Percentiles rank a stretch among this genome's conserved stretches.
These are phyloP conservation scores for Andricus grossulariae DNA, from an alignment of 1,140 invertebrate species.

Conservation along the genomic window DNA sequence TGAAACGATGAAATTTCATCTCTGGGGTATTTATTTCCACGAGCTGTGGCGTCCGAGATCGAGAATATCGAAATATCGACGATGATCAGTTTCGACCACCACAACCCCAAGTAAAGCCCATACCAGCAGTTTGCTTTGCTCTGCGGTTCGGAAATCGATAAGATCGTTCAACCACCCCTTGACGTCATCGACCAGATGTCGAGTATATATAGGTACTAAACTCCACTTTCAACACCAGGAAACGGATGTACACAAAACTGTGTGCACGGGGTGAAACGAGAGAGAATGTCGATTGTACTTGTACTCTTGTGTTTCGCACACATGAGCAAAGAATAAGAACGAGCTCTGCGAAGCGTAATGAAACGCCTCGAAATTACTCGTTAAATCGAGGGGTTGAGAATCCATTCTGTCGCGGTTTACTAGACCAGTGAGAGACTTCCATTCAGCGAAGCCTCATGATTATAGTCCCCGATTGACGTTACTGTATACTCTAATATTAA, in stretches of 20 bases:
- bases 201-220: no score
- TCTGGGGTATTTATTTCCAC: neutral
- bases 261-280: neutral
- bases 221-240: neutral
- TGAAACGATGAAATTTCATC: conserved; percentile 27
- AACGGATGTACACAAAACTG: neutral
- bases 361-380: conserved; percentile 40
- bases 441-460: conserved; percentile 18
- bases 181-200: neutral
- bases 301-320: conserved; percentile 16
- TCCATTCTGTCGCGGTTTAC: conserved; percentile 23
- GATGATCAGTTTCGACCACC: neutral
- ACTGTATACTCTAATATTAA: conserved; percentile 28
- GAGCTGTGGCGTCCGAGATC: neutral
- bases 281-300: neutral
- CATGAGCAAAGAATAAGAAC: conserved; percentile 37
- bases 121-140: no score
- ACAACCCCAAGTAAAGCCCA: neutral
- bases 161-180: neutral
- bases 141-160: conserved; percentile 2
- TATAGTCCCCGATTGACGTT: conserved; percentile 16
- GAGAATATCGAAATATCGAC: conserved; percentile 12
- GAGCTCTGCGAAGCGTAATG: conserved; percentile 17
- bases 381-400: conserved; percentile 29
- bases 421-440: conserved; percentile 21